Percentiles rank a stretch among this genome's conserved stretches.
These are phyloP conservation scores for Sorex maritimensis DNA, from an alignment of 2,797 vertebrate genomes.

Conservation along the genomic window DNA sequence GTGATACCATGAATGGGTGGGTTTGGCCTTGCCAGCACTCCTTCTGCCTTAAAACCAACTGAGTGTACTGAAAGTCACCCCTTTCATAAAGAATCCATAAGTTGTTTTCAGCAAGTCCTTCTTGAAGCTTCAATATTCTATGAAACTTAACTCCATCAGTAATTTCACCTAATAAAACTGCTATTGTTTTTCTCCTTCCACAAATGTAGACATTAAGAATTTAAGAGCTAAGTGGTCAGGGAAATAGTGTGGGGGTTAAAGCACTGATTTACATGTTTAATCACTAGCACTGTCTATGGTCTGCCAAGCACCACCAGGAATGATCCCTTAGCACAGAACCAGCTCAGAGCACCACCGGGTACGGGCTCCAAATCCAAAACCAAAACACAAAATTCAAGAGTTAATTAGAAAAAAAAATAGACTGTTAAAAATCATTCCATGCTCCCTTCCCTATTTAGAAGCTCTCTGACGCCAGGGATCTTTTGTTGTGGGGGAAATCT, in stretches of 20 bases:
- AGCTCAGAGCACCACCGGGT: too few species aligned
- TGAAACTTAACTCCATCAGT: conserved; percentile 2
- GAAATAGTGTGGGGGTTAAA: too few species aligned
- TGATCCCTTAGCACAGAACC: too few species aligned
- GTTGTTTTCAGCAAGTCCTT: conserved; percentile 10
- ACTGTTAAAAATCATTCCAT: not conserved
- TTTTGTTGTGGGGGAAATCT: not conserved
- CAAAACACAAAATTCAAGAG: too few species aligned
- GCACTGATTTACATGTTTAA: too few species aligned
- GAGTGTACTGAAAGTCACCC: conserved; percentile 41
- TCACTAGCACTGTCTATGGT: too few species aligned
- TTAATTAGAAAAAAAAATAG: not conserved
- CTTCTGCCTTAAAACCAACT: not conserved
- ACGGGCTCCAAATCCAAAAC: too few species aligned
- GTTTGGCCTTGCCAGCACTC: rapidly evolving
- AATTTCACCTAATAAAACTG: conserved; percentile 53
- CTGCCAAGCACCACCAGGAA: too few species aligned
- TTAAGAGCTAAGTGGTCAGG: conserved; percentile 30
- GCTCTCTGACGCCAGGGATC: not conserved
- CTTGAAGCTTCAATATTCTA: conserved; percentile 50
- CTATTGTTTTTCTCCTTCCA: not conserved
- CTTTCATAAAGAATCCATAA: conserved; percentile 8
- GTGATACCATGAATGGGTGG: not conserved
- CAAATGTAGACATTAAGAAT: conserved; percentile 25
- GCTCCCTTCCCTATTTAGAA: conserved; percentile 1